Evolutionary conservation across 2,113 vertebrate genomes (phyloP), one percentile per base, ranked within the genome.

Genomic region (Sapajus apella): DNA sequence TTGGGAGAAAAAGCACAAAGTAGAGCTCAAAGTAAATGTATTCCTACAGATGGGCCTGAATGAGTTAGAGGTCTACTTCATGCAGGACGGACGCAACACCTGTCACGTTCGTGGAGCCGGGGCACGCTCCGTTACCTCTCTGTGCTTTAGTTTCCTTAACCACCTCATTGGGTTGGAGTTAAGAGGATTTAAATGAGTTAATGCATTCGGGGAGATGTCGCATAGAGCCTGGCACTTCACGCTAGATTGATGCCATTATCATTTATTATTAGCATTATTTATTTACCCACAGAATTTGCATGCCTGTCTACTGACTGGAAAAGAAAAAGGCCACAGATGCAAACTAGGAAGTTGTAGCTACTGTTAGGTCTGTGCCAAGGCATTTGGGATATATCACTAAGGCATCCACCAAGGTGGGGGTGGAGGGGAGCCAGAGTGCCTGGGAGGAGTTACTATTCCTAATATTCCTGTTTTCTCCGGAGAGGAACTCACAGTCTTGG

Each of bases 61-160:
- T 3, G 87, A 80, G 40, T 58, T 76, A 27, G 20, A 84, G 80
- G 37, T 17, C 40, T 20, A 0, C 50, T 47, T 37, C 50, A 0
- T 16, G 6, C 25, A 9, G 61, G 35, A 17, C 58, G 3, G 52
- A 64, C 0, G 18, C 50, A 43, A 11, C 3, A 1, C 8, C 1
- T 0, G 7, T 6, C 3, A 12, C 3, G 0, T 0, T n/a, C 23
- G 10, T 90, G 75, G 45, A 30, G 14, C 64, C 9, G 3, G 0
- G 61, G 30, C 8, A 8, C 56, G 43, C 91, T 6, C 0, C 81
- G 91, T 4, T 6, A 25, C 66, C 1, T 64, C 90, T 85, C 55
- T 81, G n/a, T 30, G 5, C 77, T 23, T 70, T 3, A 30, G 2
- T 52, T 37, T 43, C 35, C 11, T 93, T 81, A 25, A 1, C 52